Percentiles rank a stretch among this genome's conserved stretches.
Evolutionary conservation across 2,888 invertebrate genomes (phyloP).

Genomic region (Trilocha varians): DNA sequence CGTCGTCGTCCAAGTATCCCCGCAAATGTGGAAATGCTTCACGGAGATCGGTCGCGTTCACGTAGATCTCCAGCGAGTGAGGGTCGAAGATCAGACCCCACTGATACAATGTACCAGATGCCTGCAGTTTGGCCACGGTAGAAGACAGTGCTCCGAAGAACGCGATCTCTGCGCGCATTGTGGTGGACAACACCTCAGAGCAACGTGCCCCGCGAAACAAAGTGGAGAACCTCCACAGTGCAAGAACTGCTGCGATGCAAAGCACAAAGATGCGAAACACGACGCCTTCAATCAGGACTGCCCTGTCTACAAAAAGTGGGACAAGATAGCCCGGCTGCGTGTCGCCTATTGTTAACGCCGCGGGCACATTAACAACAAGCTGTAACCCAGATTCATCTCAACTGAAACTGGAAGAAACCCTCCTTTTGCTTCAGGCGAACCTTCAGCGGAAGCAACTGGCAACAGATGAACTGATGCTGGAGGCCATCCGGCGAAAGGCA

Average conservation of each 20-base stretch:
- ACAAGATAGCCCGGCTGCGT: constrained; percentile 2
- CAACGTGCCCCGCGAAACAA: no score
- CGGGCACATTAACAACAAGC: constrained; percentile 7
- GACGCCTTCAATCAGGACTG: constrained; percentile 2
- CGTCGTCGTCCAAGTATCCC: constrained; percentile 1
- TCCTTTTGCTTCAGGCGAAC: not conserved
- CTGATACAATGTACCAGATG: no score
- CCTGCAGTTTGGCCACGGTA: no score
- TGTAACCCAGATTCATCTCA: not conserved
- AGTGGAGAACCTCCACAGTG: constrained; percentile 8
- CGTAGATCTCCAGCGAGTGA: constrained; percentile 8
- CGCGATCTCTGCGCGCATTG: not conserved
- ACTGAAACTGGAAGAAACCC: not conserved
- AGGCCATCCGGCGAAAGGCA: no score
- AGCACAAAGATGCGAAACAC: constrained; percentile 6
- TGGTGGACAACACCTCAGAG: constrained; percentile 1
- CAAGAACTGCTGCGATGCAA: constrained; percentile 13
- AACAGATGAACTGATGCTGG: no score
- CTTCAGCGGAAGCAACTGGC: constrained; percentile 3
- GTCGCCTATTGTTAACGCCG: no score
- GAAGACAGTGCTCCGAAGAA: no score
- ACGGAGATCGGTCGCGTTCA: constrained; percentile 12
- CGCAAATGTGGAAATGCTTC: constrained; percentile 14
- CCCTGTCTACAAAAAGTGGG: constrained; percentile 5
- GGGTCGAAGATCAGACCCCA: constrained; percentile 9